Percentiles rank a stretch among this genome's conserved stretches.
phyloP scores from a whole-genome alignment of 1,140 invertebrate species.

The Glossosoma conforme region DNA sequence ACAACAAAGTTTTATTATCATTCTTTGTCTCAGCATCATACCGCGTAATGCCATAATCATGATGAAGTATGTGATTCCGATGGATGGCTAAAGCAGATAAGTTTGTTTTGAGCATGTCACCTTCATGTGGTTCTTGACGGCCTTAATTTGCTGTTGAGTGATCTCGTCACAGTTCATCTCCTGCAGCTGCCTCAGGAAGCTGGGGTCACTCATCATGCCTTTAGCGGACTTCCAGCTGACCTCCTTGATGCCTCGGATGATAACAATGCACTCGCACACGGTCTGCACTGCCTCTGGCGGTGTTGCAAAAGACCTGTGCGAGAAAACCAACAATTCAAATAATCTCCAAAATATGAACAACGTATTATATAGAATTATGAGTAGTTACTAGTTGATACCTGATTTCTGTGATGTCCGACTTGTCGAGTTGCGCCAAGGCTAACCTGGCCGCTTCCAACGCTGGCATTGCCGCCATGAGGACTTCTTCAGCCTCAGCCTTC shows the following conservation, averaged over 20 bases:
- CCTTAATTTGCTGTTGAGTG: slow-evolving; percentile 65
- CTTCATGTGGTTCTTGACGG: slow-evolving; percentile 67
- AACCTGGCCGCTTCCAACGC: slow-evolving; percentile 72
- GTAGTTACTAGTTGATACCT: slow-evolving; percentile 48
- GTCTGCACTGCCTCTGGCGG: slow-evolving; percentile 82
- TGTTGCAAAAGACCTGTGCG: slow-evolving; percentile 75
- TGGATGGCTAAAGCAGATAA: too few species aligned
- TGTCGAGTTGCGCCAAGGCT: slow-evolving; percentile 76
- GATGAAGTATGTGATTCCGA: too few species aligned
- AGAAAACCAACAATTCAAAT: not conserved
- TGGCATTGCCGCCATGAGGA: slow-evolving; percentile 72
- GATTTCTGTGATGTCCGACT: slow-evolving; percentile 88
- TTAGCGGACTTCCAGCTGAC: slow-evolving; percentile 86
- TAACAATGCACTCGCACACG: slow-evolving; percentile 82
- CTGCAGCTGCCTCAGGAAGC: slow-evolving; percentile 71
- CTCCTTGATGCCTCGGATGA: slow-evolving; percentile 75
- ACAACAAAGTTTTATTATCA: not conserved
- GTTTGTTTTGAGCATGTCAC: too few species aligned
- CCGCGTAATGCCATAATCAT: too few species aligned
- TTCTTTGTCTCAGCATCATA: too few species aligned
- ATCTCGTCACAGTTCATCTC: slow-evolving; percentile 83
- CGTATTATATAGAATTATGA: too few species aligned
- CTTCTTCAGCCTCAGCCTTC: slow-evolving; percentile 75
- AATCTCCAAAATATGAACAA: too few species aligned
- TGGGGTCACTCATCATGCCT: slow-evolving; percentile 85